Base-by-base conservation (phyloP, 2,113 vertebrate species). In the Haliaeetus leucogaster region DNA sequence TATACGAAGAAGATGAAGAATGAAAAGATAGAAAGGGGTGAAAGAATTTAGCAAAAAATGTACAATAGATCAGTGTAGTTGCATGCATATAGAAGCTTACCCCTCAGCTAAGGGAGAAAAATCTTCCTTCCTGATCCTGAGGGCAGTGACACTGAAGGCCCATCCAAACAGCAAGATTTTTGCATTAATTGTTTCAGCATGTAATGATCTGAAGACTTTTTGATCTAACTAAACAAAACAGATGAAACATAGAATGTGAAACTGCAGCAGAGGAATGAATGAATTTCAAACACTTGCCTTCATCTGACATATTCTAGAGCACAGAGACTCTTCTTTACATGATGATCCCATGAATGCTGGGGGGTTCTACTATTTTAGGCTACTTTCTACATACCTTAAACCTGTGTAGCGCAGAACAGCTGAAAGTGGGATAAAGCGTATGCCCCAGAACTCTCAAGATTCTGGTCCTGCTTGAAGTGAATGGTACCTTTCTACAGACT, bases 401-500 rank as follows among this genome's bases (percentile, higher is more conserved):
- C 6, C 8, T 77, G 17, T 26, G 7, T 14, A 10, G 23, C 1
- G 30, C 2, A 9, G 43, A 72, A 50, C 20, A 89, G 45, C 27
- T 72, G 47, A 11, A 59, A 67, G 7, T 14, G 23, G 52, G 38
- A 62, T 59, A n/a, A 73, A 73, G 8, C 7, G 25, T 3, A 30
- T 30, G 9, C 14, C 1, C 2, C n/a, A n/a, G 30, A 27, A 40
- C 21, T 23, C 55, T 58, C 0, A 0, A 56, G 45, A 34, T 48
- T 52, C 40, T 30, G 40, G 17, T 72, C 30, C 30, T 87, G 23
- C 52, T 19, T 70, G 45, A 25, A 81, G 16, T 16, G 2, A 62
- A 16, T 2, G 30, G 40, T 21, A 52, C 13, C 15, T 72, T 61
- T 20, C 50, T 47, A 36, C 16, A 16, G 45, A 42, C 10, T 47